Base-by-base conservation (phyloP, 1,140 invertebrate genomes). In the Andricus grossulariae region DNA sequence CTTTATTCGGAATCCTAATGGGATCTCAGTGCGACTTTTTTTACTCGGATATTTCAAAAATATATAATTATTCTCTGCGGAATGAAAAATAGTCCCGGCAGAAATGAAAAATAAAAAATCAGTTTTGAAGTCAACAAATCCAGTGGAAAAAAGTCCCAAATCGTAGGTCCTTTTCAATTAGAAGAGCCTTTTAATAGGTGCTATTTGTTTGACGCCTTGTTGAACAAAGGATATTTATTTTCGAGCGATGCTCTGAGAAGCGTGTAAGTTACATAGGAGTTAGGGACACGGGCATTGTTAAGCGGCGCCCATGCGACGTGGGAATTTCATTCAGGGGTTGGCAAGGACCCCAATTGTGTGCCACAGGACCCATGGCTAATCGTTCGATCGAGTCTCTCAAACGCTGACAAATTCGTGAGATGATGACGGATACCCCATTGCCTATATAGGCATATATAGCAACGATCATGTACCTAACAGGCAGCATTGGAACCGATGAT, bases 361-460 rank as follows among this genome's bases (percentile, higher is more conserved):
- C 52, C 83, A 82, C 80, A 79, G 81, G 76, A 78, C 85, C 82
- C 82, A 74, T 73, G 77, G 84, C 84, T 89, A 90, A 90, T 90
- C 88, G 86, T 72, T 76, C 83, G 83, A 88, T 90, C 88, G 80
- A 73, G 78, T 86, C 84, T 85, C 85, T 52, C 72, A 39, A 60
- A 75, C 84, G 82, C 85, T 89, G 89, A 90, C 89, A 90, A 90
- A 90, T 90, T 90, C 85, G 83, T 81, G 81, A 84, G 83, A 86
- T 82, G 82, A 86, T 90, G 90, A 91, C 87, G 83, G 89, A 90
- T 89, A 87, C 78, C 11, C 84, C 77, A 84, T 86, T 86, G 84
- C 86, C 83, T 81, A 73, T 55, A 50, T 55, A 77, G 3, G 25
- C 25, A 3, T 32, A 32, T 32, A 32, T 45, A 45, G 39, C 39